Percentiles rank a stretch among this genome's conserved stretches.
Conservation (phyloP, 2,113 vertebrate species). For the Corvus hawaiiensis region DNA sequence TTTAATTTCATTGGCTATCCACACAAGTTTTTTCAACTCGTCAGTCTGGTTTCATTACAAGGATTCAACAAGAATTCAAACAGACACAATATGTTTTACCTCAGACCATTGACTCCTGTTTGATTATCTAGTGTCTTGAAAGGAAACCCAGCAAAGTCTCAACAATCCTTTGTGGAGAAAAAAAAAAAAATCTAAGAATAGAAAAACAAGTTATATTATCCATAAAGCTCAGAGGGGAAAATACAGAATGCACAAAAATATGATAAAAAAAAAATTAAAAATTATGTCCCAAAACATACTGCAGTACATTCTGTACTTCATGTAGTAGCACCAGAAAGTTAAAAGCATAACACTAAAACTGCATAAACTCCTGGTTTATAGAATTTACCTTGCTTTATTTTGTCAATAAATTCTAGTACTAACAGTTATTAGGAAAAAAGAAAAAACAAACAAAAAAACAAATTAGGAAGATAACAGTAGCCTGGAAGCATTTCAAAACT, state of each 20-base stretch:
- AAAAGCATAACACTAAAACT: not conserved
- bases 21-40: not conserved
- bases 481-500: not conserved
- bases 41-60: not conserved
- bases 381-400: not conserved
- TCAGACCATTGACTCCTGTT: not conserved
- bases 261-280: not conserved
- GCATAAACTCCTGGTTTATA: not conserved
- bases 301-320: not conserved
- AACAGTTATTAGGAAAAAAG: not conserved
- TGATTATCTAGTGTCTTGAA: not conserved
- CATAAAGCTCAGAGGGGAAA: not conserved
- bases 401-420: not conserved
- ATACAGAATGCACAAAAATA: not conserved
- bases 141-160: not conserved
- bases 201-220: not conserved
- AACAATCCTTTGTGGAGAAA: not conserved
- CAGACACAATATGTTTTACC: not conserved
- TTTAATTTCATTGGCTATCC: not conserved
- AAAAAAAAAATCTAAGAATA: not conserved
- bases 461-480: not conserved
- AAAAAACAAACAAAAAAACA: rapidly evolving
- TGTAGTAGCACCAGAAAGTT: not conserved
- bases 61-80: not conserved
- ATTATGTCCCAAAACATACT: not conserved